A percentile compares a stretch with the other conserved stretches of the same genome.
Conservation (phyloP, 2,888 invertebrate species). For the Cephus spinipes region DNA sequence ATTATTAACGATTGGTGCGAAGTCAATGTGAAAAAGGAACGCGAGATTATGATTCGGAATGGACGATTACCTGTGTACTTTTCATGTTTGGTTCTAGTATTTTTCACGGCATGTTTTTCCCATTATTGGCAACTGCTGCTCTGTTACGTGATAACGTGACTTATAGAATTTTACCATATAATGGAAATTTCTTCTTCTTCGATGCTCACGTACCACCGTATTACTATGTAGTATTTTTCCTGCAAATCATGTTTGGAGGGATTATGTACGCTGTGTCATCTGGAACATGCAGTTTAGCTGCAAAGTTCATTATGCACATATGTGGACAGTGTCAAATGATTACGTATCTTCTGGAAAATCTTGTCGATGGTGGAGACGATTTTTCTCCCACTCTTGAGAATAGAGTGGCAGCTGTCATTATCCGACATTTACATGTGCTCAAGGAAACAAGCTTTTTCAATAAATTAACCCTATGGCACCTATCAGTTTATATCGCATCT, state of each 20-base stretch:
- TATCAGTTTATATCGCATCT: no score
- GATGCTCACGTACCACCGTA: constrained; percentile 46
- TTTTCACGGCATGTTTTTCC: not conserved
- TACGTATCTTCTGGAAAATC: constrained; percentile 31
- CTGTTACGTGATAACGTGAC: constrained; percentile 16
- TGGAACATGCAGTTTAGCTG: constrained; percentile 52
- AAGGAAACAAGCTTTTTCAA: no score
- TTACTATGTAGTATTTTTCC: constrained; percentile 52
- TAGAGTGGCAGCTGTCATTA: constrained; percentile 36
- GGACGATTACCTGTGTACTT: not conserved
- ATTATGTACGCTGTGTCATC: constrained; percentile 52
- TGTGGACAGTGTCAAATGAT: constrained; percentile 56
- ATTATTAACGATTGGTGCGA: not conserved
- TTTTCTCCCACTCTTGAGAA: not conserved
- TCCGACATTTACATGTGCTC: no score
- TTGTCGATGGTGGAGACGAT: constrained; percentile 27
- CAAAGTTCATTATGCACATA: constrained; percentile 53
- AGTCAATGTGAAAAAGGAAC: not conserved
- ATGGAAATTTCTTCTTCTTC: constrained; percentile 38
- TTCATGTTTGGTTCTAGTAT: not conserved
- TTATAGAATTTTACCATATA: constrained; percentile 45
- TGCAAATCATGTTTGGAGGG: constrained; percentile 49
- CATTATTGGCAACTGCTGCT: not conserved
- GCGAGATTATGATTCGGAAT: not conserved
- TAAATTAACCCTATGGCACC: no score